A percentile compares a stretch with the other conserved stretches of the same genome.
These are phyloP conservation scores for Heliconius melpomene DNA, from an alignment of 1,140 invertebrate genomes.

Conservation along the genomic window DNA sequence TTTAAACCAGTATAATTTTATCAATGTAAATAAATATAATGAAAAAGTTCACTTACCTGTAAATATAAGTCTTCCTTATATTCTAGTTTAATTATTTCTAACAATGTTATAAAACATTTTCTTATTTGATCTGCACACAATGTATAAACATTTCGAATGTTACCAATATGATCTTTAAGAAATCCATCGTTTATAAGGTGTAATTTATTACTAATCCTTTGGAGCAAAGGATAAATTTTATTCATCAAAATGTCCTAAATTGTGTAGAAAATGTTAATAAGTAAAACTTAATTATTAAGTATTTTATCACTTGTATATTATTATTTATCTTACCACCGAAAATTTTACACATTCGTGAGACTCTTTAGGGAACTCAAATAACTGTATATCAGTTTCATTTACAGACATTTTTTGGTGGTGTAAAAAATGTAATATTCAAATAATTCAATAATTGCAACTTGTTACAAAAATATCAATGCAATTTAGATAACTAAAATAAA, in stretches of 20 bases:
- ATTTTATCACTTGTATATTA: neutral
- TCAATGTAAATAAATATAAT: neutral
- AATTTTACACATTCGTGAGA: conserved; percentile 29
- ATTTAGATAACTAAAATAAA: too few relatives aligned
- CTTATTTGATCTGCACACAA: conserved; percentile 73
- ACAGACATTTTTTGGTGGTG: neutral
- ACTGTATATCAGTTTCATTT: neutral
- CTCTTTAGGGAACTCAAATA: conserved; percentile 28
- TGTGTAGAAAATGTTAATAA: conserved; percentile 9
- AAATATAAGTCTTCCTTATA: conserved; percentile 44
- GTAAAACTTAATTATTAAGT: neutral
- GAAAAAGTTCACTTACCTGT: conserved; percentile 44
- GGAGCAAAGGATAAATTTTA: conserved; percentile 57
- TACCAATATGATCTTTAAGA: conserved; percentile 38
- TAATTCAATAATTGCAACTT: neutral
- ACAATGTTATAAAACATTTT: conserved; percentile 62
- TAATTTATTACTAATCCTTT: conserved; percentile 52
- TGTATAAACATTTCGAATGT: conserved; percentile 57
- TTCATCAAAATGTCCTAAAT: conserved; percentile 28
- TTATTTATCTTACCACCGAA: conserved; percentile 23
- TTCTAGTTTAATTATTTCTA: conserved; percentile 65
- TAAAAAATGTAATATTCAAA: neutral
- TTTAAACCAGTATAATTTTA: neutral
- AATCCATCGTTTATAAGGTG: conserved; percentile 30
- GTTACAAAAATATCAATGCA: too few relatives aligned